These are phyloP conservation scores for Eulithis testata DNA, from an alignment of 2,888 invertebrate genomes.

Conservation along the genomic window DNA sequence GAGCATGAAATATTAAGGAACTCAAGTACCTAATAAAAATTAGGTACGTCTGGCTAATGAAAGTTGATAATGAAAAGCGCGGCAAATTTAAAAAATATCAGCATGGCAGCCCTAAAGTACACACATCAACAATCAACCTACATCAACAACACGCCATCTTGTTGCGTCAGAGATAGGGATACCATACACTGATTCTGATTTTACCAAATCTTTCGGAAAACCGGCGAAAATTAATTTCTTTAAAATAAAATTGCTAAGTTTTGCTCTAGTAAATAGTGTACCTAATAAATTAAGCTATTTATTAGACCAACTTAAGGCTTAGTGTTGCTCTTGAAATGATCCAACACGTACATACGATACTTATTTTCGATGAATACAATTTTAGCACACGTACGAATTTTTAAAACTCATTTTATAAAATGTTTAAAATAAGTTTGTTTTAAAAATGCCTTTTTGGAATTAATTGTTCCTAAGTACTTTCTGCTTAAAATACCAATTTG, in stretches of 20 bases:
- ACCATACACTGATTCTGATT: too few species aligned
- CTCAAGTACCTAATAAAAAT: too few species aligned
- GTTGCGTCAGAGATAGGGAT: too few species aligned
- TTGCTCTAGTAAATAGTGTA: constrained; percentile 19
- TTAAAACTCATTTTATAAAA: constrained; percentile 9
- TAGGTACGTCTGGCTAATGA: too few species aligned
- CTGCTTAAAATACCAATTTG: constrained; percentile 6
- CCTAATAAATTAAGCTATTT: constrained; percentile 4
- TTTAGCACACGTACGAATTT: constrained; percentile 5
- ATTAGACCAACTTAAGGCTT: constrained; percentile 4
- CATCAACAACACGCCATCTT: too few species aligned
- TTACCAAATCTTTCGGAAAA: too few species aligned
- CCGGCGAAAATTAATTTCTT: too few species aligned
- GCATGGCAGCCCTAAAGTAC: too few species aligned
- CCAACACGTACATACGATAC: constrained; percentile 2
- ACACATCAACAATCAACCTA: too few species aligned
- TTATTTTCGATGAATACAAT: background rate
- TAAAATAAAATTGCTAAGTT: constrained; percentile 18
- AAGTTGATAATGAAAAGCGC: too few species aligned
- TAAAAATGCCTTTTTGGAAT: constrained; percentile 7
- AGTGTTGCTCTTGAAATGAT: constrained; percentile 4
- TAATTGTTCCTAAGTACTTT: constrained; percentile 6
- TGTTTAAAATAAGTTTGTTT: constrained; percentile 6
- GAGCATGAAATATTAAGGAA: too few species aligned
- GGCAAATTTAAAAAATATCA: too few species aligned